A percentile compares a stretch with the other conserved stretches of the same genome.
phyloP scores from a whole-genome alignment of 2,797 vertebrate genomes.

The Petrocephalus schoutedeni region DNA sequence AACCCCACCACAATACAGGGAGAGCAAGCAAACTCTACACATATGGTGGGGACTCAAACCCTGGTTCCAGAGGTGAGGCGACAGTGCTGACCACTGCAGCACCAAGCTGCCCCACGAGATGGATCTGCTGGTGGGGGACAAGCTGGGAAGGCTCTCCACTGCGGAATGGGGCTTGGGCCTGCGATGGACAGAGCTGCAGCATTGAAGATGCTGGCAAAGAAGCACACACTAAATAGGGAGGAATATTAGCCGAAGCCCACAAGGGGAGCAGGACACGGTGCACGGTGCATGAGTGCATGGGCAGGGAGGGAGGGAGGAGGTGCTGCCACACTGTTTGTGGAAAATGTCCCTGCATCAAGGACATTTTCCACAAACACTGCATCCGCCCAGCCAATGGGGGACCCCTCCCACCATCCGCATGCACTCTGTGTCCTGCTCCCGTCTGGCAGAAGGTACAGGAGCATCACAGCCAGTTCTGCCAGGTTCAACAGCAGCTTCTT shows the following conservation, averaged over 20 bases:
- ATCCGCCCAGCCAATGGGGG: background rate
- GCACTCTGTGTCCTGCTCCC: background rate
- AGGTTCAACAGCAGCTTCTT: background rate
- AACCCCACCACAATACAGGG: background rate
- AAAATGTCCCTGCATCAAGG: slow-evolving; percentile 3
- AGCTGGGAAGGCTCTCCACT: background rate
- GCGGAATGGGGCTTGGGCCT: background rate
- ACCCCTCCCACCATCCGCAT: background rate
- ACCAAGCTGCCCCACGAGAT: background rate
- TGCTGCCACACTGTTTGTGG: background rate
- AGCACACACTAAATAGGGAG: background rate
- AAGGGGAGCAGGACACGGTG: background rate
- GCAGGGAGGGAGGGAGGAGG: background rate
- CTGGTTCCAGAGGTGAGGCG: background rate
- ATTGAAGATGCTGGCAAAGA: background rate
- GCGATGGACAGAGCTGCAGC: background rate
- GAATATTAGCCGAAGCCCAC: background rate
- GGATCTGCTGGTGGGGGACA: background rate
- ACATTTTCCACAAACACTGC: background rate
- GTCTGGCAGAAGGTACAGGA: background rate
- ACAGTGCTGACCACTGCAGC: background rate
- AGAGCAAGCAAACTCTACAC: background rate
- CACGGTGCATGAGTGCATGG: background rate
- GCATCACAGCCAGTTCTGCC: background rate
- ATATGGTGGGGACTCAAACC: background rate